A percentile compares a stretch with the other conserved stretches of the same genome.
Evolutionary conservation across 2,888 invertebrate genomes (phyloP).

Genomic region (Latheticus oryzae): DNA sequence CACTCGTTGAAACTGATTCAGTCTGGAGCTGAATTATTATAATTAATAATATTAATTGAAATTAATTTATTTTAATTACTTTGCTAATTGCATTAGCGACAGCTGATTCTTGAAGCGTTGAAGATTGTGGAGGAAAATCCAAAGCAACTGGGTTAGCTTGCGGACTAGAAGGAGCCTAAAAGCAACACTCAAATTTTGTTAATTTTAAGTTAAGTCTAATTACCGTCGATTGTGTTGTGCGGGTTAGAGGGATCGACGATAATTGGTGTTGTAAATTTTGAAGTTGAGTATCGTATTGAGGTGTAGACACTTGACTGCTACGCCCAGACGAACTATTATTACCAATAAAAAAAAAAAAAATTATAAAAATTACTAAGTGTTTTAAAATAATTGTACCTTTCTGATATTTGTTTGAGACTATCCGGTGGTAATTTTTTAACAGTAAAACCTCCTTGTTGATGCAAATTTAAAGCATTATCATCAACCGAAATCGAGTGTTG

Average conservation of each 20-base stretch:
- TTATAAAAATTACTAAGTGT: too few relatives aligned
- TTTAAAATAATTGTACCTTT: conserved; percentile 51
- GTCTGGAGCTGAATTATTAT: conserved; percentile 52
- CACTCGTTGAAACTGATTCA: conserved; percentile 47
- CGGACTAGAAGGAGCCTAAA: conserved; percentile 71
- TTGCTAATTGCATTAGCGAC: conserved; percentile 22
- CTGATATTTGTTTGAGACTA: conserved; percentile 64
- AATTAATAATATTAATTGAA: too few relatives aligned
- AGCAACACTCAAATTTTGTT: conserved; percentile 12
- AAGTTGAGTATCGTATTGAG: conserved; percentile 78
- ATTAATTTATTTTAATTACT: too few relatives aligned
- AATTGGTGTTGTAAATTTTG: conserved; percentile 78
- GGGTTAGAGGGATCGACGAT: conserved; percentile 67
- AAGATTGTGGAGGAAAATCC: conserved; percentile 53
- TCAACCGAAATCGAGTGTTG: conserved; percentile 54
- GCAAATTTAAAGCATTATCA: conserved; percentile 43
- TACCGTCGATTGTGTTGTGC: conserved; percentile 63
- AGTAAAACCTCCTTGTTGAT: conserved; percentile 48
- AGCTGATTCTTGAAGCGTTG: conserved; percentile 24
- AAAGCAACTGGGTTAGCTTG: conserved; percentile 68
- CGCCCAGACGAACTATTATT: conserved; percentile 61
- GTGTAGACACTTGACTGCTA: conserved; percentile 73
- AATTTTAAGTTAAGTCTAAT: conserved; percentile 53
- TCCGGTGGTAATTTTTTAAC: conserved; percentile 56
- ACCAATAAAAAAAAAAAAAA: conserved; percentile 30